Evolutionary conservation across 2,113 vertebrate genomes (phyloP).

Genomic region (Leucopternis melanops): DNA sequence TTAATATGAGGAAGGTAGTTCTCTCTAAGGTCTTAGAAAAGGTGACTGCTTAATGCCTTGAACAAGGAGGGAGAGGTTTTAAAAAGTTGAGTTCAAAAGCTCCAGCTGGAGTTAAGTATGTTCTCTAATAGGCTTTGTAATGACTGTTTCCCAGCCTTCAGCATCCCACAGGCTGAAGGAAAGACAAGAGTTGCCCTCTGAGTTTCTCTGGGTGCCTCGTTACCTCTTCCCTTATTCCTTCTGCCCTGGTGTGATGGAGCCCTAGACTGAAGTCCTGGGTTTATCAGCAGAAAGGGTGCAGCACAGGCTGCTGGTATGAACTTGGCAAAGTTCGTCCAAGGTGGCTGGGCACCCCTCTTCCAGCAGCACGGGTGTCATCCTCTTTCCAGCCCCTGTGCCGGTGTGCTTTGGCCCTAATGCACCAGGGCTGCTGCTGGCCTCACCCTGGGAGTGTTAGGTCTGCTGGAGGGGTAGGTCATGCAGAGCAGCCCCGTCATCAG

Average conservation of each 20-base stretch:
- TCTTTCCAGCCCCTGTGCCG: neutral
- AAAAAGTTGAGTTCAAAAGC: neutral
- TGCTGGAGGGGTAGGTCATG: neutral
- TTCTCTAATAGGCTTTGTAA: neutral
- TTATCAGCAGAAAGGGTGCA: constrained; percentile 15
- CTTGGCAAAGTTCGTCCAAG: neutral
- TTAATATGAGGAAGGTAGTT: neutral
- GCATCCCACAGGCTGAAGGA: neutral
- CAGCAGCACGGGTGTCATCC: neutral
- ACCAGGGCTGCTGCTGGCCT: neutral
- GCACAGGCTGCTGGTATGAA: neutral
- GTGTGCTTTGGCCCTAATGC: accelerated
- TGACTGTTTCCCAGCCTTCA: neutral
- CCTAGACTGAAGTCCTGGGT: constrained; percentile 12
- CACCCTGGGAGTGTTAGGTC: neutral
- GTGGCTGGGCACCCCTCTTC: neutral
- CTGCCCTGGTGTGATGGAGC: neutral
- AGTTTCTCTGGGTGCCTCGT: neutral
- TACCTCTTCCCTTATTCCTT: neutral
- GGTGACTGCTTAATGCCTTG: neutral
- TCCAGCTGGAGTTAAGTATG: neutral
- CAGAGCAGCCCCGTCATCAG: neutral
- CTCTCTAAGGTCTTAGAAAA: neutral
- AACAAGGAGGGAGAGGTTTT: neutral
- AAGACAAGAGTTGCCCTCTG: neutral